Evolutionary conservation across 2,113 vertebrate genomes (phyloP).

Genomic region (Triplophysa siluroides): DNA sequence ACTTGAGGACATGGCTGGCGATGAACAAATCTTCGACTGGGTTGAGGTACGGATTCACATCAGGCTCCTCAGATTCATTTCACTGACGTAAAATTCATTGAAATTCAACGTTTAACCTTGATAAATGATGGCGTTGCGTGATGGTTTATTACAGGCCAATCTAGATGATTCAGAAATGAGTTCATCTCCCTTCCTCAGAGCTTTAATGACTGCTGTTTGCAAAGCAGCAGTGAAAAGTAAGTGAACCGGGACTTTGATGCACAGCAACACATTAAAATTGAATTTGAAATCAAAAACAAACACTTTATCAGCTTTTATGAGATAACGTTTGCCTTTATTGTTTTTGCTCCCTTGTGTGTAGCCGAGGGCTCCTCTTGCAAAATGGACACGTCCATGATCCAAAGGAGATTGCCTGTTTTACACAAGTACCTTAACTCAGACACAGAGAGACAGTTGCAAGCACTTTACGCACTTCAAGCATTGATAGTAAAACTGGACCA

Average conservation of each 20-base stretch:
- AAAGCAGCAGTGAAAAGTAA: constrained; percentile 97
- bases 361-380: constrained; percentile 87
- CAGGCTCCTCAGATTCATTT: background rate
- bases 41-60: constrained; percentile 82
- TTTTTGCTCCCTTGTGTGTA: constrained; percentile 56
- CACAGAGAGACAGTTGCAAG: constrained; percentile 98
- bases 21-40: constrained; percentile 99
- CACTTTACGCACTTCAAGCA: constrained; percentile 99
- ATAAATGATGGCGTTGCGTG: background rate
- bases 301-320: background rate
- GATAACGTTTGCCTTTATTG: background rate
- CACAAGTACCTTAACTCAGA: constrained; percentile 99
- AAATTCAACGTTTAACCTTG: background rate
- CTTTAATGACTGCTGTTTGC: constrained; percentile 98
- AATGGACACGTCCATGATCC: constrained; percentile 94
- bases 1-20: constrained; percentile 90
- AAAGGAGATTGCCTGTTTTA: constrained; percentile 94
- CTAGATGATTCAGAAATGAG: constrained; percentile 95
- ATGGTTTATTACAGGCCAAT: constrained; percentile 78
- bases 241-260: background rate
- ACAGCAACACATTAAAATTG: background rate
- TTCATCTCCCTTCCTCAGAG: constrained; percentile 96
- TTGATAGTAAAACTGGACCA: constrained; percentile 98
- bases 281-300: too few species aligned
- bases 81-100: too few species aligned